Evolutionary conservation across 2,113 vertebrate genomes (phyloP).

Genomic region (Trochalopteron elliotii): DNA sequence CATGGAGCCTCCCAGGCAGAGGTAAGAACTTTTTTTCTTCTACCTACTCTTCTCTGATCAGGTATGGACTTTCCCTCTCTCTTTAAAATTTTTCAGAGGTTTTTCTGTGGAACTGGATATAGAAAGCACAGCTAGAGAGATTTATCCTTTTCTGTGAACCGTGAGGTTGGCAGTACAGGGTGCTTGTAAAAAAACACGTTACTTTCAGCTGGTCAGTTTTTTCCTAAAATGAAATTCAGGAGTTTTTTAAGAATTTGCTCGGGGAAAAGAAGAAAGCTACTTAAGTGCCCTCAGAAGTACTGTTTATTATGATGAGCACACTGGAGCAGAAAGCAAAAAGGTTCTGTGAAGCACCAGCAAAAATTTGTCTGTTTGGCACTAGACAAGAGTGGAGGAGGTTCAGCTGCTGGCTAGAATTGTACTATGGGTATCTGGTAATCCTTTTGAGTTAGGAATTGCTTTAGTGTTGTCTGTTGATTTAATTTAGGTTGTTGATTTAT

Average conservation of each 20-base stretch:
- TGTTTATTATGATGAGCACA: background rate
- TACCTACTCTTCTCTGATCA: background rate
- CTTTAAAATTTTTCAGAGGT: background rate
- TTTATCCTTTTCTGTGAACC: background rate
- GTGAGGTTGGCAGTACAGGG: background rate
- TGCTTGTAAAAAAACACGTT: background rate
- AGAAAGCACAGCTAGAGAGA: background rate
- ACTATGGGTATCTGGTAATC: background rate
- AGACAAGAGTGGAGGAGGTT: background rate
- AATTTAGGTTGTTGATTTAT: background rate
- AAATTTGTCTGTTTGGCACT: background rate
- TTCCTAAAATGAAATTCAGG: background rate
- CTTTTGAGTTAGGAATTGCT: background rate
- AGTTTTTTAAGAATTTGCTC: background rate
- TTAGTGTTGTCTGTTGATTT: background rate
- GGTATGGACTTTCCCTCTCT: background rate
- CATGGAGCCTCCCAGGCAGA: background rate
- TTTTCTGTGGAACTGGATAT: background rate
- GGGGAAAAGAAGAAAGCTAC: background rate
- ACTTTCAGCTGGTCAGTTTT: background rate
- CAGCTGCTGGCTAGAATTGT: background rate
- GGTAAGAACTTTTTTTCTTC: conserved; percentile 8
- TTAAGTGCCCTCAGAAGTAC: background rate
- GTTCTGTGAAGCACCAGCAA: background rate
- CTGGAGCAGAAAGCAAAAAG: background rate